A percentile compares a stretch with the other conserved stretches of the same genome.
Evolutionary conservation across 2,113 vertebrate species (phyloP).

Genomic region (Dicentrarchus labrax): DNA sequence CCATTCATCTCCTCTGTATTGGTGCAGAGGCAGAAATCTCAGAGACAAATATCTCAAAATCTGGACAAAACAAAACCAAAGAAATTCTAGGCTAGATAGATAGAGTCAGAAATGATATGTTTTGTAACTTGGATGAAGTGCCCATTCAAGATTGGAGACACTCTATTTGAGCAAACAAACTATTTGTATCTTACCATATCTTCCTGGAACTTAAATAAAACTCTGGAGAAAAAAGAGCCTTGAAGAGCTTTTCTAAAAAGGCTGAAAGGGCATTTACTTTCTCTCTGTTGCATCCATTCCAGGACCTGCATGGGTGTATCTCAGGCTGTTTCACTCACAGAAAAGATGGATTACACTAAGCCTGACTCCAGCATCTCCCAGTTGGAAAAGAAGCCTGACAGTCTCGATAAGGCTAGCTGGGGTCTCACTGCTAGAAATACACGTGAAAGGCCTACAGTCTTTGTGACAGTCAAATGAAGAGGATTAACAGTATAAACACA

Average conservation of each 20-base stretch:
- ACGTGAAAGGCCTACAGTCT: not conserved
- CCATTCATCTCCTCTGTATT: not conserved
- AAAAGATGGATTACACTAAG: conserved; percentile 41
- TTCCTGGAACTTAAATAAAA: not conserved
- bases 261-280: not conserved
- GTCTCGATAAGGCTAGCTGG: not conserved
- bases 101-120: not conserved
- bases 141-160: not conserved
- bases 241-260: not conserved
- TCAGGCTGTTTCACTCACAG: conserved; percentile 5
- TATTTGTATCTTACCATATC: not conserved
- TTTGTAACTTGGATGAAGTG: not conserved
- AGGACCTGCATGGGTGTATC: not conserved
- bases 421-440: not conserved
- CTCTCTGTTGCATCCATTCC: conserved; percentile 4
- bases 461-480: not conserved
- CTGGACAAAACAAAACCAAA: not conserved
- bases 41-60: too few relatives aligned
- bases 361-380: conserved; percentile 19
- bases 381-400: conserved; percentile 31
- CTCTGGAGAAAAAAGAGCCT: not conserved
- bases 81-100: too few relatives aligned
- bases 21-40: not conserved
- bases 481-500: not conserved
- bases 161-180: fast-evolving